phyloP scores from a whole-genome alignment of 2,797 vertebrate genomes.

The Catamblyrhynchus diadema region DNA sequence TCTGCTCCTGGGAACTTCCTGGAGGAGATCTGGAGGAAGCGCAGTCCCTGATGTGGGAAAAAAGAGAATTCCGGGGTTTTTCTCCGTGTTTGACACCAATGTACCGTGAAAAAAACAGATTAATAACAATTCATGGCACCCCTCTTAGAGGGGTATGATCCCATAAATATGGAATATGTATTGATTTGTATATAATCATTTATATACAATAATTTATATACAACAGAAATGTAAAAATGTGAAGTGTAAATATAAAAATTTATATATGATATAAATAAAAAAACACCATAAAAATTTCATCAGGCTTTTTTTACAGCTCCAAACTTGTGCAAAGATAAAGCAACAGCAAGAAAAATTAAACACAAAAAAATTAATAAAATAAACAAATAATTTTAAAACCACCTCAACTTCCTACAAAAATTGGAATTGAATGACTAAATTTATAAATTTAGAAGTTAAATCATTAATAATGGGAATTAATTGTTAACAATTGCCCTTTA shows the following conservation, averaged over 20 bases:
- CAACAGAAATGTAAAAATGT: too few species aligned
- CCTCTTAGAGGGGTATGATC: not conserved
- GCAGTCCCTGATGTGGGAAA: not conserved
- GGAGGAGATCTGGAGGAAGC: constrained; percentile 24
- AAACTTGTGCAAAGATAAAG: not conserved
- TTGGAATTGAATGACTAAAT: not conserved
- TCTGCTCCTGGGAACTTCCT: constrained; percentile 36
- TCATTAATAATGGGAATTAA: not conserved
- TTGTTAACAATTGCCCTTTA: not conserved
- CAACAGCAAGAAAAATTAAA: too few species aligned
- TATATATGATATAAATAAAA: too few species aligned
- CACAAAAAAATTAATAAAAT: fast-evolving
- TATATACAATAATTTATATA: too few species aligned
- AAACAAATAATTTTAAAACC: not conserved
- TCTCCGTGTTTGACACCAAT: fast-evolving
- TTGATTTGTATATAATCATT: too few species aligned
- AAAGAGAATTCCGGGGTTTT: not conserved
- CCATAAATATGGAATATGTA: not conserved
- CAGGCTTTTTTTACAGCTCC: too few species aligned
- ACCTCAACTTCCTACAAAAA: not conserved
- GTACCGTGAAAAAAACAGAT: fast-evolving
- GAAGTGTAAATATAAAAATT: too few species aligned
- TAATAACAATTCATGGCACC: not conserved
- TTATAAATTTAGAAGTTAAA: fast-evolving
- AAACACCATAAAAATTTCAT: too few species aligned